Evolutionary conservation across 1,140 invertebrate species (phyloP).

Genomic region (Sesamia nonagrioides): DNA sequence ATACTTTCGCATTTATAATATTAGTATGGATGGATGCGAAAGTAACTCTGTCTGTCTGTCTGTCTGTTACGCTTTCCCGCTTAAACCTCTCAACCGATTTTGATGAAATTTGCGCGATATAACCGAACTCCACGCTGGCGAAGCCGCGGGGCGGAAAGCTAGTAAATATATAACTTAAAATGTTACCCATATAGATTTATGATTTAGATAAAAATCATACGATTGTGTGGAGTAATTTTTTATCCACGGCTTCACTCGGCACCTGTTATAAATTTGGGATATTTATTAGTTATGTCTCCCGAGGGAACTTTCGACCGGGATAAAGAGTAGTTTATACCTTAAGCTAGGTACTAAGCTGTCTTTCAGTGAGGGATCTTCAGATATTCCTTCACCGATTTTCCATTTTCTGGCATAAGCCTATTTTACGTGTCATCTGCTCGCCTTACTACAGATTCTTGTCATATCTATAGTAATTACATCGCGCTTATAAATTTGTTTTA

Average conservation of each 20-base stretch:
- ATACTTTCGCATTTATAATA: too few species aligned
- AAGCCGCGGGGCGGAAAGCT: too few species aligned
- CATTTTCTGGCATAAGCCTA: not conserved
- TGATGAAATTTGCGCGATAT: too few species aligned
- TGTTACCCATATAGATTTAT: slow-evolving; percentile 11
- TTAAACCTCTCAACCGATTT: too few species aligned
- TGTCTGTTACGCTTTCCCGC: too few species aligned
- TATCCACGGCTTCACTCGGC: not conserved
- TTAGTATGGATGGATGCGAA: too few species aligned
- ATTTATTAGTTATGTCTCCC: slow-evolving; percentile 43
- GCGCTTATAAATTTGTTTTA: too few species aligned
- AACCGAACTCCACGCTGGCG: too few species aligned
- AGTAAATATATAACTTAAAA: slow-evolving; percentile 4
- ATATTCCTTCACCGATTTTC: slow-evolving; percentile 7
- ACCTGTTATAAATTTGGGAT: slow-evolving; percentile 25
- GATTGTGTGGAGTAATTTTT: slow-evolving; percentile 22
- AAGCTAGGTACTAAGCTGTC: slow-evolving; percentile 36
- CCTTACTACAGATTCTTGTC: not conserved
- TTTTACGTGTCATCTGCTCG: not conserved
- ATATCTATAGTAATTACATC: not conserved
- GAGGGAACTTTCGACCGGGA: slow-evolving; percentile 33
- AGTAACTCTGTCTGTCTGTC: too few species aligned
- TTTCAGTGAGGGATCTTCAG: slow-evolving; percentile 25
- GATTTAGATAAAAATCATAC: slow-evolving; percentile 21
- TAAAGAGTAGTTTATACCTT: slow-evolving; percentile 45